phyloP scores from a whole-genome alignment of 1,140 invertebrate genomes.

The Zaprionus nigranus region DNA sequence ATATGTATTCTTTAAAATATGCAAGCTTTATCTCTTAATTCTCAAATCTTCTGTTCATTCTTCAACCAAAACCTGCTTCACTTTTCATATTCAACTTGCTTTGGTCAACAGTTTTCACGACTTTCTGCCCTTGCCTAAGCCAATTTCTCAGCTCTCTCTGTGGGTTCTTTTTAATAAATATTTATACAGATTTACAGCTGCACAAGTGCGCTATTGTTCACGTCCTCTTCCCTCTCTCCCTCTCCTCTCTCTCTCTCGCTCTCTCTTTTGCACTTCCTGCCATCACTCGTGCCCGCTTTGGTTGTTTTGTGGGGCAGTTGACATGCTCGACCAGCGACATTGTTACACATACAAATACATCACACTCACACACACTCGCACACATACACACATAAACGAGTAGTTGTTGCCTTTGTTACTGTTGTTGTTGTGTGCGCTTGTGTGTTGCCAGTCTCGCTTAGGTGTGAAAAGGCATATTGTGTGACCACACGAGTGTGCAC shows the following conservation, averaged over 20 bases:
- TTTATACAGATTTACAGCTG: slow-evolving; percentile 33
- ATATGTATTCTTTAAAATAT: too few relatives aligned
- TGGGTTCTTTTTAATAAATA: slow-evolving; percentile 47
- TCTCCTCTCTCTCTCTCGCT: background rate
- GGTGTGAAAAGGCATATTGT: slow-evolving; percentile 70
- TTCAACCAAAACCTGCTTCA: background rate
- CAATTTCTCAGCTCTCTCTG: slow-evolving; percentile 1
- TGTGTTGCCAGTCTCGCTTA: slow-evolving; percentile 42
- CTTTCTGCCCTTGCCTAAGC: background rate
- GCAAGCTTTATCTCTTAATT: too few relatives aligned
- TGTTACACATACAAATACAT: slow-evolving; percentile 44
- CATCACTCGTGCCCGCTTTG: slow-evolving; percentile 18
- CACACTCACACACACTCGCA: background rate
- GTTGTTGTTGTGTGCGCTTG: slow-evolving; percentile 32
- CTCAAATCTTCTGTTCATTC: background rate
- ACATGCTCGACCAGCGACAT: slow-evolving; percentile 43
- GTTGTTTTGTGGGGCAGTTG: slow-evolving; percentile 43
- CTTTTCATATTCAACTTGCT: background rate
- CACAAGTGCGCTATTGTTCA: slow-evolving; percentile 7
- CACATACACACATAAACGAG: slow-evolving; percentile 15
- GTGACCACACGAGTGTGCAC: slow-evolving; percentile 10
- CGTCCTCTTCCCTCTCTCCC: background rate
- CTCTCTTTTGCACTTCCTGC: background rate
- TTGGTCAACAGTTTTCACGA: slow-evolving; percentile 2
- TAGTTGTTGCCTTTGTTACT: slow-evolving; percentile 5